Conservation (phyloP, 2,888 invertebrate species). For the Nowickia ferox region DNA sequence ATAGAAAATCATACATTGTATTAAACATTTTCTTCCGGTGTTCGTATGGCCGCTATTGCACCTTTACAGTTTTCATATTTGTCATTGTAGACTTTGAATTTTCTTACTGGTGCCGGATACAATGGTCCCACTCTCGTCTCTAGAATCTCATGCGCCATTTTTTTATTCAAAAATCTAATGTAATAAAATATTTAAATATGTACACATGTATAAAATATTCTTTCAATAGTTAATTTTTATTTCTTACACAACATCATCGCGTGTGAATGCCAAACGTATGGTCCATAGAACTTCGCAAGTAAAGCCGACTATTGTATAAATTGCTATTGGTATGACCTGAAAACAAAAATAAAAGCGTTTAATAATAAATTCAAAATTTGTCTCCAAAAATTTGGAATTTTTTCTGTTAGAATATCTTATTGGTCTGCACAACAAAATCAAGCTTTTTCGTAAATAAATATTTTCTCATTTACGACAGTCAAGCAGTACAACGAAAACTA, state of each 20-base stretch:
- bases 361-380: background rate
- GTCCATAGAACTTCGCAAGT: constrained; percentile 56
- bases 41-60: constrained; percentile 72
- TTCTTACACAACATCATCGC: constrained; percentile 76
- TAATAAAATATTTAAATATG: background rate
- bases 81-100: constrained; percentile 74
- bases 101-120: constrained; percentile 72
- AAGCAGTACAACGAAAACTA: too few species aligned
- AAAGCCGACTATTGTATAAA: constrained; percentile 65
- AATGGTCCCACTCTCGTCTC: constrained; percentile 75
- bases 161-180: constrained; percentile 68
- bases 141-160: constrained; percentile 71
- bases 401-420: too few species aligned
- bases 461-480: too few species aligned
- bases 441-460: too few species aligned
- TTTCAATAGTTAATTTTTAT: background rate
- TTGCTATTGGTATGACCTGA: constrained; percentile 76
- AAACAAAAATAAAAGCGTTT: constrained; percentile 25
- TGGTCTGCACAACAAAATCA: too few species aligned
- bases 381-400: too few species aligned
- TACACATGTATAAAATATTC: background rate
- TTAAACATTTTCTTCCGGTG: background rate
- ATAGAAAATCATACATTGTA: background rate
- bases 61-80: constrained; percentile 74
- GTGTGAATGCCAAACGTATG: constrained; percentile 71